Conservation (phyloP, 2,113 vertebrate genomes). For the Syrmaticus mikado region DNA sequence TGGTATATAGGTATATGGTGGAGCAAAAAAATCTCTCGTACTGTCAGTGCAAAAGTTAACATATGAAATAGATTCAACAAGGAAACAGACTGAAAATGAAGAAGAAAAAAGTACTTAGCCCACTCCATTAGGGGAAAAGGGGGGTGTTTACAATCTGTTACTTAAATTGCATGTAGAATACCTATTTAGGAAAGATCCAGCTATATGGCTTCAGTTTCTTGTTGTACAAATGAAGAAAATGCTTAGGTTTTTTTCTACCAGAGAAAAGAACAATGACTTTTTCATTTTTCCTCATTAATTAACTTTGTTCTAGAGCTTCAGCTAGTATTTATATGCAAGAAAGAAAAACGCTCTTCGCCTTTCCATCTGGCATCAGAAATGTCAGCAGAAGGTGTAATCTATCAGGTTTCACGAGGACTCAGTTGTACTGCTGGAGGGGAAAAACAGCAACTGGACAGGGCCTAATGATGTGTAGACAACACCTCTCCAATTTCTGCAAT, state of each 20-base stretch:
- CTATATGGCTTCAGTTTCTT: constrained; percentile 16
- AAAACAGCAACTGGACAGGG: not conserved
- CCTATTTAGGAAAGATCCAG: constrained; percentile 23
- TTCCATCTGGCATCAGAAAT: constrained; percentile 73
- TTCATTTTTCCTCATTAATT: constrained; percentile 18
- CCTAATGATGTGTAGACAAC: constrained; percentile 19
- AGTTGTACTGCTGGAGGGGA: constrained; percentile 28
- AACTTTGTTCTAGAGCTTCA: not conserved
- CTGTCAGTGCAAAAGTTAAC: constrained; percentile 65
- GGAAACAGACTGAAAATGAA: constrained; percentile 57
- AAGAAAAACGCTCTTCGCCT: constrained; percentile 49
- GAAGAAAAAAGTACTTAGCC: constrained; percentile 49
- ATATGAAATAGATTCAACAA: constrained; percentile 60
- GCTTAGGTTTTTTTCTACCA: not conserved
- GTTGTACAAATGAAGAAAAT: constrained; percentile 40
- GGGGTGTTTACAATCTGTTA: constrained; percentile 62
- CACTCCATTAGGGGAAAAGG: not conserved
- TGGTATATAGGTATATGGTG: constrained; percentile 47
- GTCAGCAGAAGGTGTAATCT: constrained; percentile 69
- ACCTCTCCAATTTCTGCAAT: constrained; percentile 4
- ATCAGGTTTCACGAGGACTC: constrained; percentile 58
- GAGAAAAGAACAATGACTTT: constrained; percentile 27
- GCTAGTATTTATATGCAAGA: constrained; percentile 52
- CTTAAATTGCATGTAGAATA: not conserved
- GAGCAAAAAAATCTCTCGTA: constrained; percentile 51